A percentile compares a stretch with the other conserved stretches of the same genome.
Evolutionary conservation across 1,140 invertebrate genomes (phyloP).

Genomic region (Bombus consobrinus): DNA sequence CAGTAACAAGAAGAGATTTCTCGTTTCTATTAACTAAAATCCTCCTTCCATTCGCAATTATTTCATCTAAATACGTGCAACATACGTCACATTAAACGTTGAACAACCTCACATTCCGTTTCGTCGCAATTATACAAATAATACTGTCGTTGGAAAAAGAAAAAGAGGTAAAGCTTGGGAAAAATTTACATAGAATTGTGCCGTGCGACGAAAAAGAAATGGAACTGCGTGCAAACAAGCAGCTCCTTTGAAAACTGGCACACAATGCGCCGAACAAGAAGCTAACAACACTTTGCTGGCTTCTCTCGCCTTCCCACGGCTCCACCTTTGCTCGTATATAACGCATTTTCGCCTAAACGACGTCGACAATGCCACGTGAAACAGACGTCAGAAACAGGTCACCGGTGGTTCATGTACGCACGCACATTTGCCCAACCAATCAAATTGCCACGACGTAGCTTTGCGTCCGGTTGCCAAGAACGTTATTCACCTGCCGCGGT

Average conservation of each 20-base stretch:
- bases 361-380: conserved; percentile 46
- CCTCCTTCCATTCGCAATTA: no score
- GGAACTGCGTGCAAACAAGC: background rate
- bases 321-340: background rate
- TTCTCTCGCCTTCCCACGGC: background rate
- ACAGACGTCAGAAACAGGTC: conserved; percentile 60
- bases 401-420: conserved; percentile 28
- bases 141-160: background rate
- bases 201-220: background rate
- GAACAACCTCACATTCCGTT: background rate
- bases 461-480: conserved; percentile 53
- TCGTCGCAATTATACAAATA: background rate
- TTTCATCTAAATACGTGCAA: no score
- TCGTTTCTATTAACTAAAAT: no score
- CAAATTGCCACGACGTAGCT: conserved; percentile 55
- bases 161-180: no score
- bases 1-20: no score
- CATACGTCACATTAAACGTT: background rate
- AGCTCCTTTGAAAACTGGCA: conserved; percentile 12
- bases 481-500: conserved; percentile 34
- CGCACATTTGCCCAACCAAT: conserved; percentile 57
- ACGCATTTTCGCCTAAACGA: conserved; percentile 49
- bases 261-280: background rate
- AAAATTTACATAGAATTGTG: background rate
- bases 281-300: background rate